A percentile compares a stretch with the other conserved stretches of the same genome.
Evolutionary conservation across 1,140 invertebrate genomes (phyloP).

Genomic region (Drosophila nebulosa): DNA sequence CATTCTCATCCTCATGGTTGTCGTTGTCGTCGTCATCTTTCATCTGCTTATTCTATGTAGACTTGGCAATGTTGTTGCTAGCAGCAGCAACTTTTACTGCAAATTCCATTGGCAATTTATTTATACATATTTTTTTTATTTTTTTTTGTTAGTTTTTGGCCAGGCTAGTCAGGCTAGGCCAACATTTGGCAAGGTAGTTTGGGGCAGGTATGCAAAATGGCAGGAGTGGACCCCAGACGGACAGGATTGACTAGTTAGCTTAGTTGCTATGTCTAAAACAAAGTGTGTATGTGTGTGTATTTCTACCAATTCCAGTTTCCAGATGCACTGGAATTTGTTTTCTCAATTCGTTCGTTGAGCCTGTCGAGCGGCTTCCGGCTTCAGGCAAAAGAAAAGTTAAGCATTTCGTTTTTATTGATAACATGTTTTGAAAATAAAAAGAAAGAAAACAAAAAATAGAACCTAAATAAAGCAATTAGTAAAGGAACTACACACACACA

Average conservation of each 20-base stretch:
- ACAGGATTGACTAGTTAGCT: constrained; percentile 42
- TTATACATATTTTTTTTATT: no score
- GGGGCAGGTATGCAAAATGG: constrained; percentile 56
- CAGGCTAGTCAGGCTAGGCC: constrained; percentile 15
- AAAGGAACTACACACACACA: neutral
- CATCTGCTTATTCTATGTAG: constrained; percentile 14
- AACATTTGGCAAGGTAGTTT: constrained; percentile 26
- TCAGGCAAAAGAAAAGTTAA: constrained; percentile 27
- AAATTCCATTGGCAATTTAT: constrained; percentile 28
- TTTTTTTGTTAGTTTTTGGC: constrained; percentile 10
- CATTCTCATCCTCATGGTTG: neutral
- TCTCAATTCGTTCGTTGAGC: constrained; percentile 35
- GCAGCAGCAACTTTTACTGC: constrained; percentile 40
- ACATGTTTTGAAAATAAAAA: constrained; percentile 65
- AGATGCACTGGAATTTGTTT: constrained; percentile 69
- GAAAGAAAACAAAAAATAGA: neutral
- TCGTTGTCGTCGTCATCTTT: neutral
- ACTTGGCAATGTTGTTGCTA: constrained; percentile 29
- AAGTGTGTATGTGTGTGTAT: neutral
- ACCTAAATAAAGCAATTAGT: constrained; percentile 3
- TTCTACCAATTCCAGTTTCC: neutral
- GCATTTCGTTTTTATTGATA: constrained; percentile 73
- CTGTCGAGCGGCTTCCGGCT: neutral
- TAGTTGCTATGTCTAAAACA: constrained; percentile 1
- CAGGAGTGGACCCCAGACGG: constrained; percentile 13